These are phyloP conservation scores for Charadrius vociferus DNA, from an alignment of 2,113 vertebrate genomes.

Conservation along the genomic window DNA sequence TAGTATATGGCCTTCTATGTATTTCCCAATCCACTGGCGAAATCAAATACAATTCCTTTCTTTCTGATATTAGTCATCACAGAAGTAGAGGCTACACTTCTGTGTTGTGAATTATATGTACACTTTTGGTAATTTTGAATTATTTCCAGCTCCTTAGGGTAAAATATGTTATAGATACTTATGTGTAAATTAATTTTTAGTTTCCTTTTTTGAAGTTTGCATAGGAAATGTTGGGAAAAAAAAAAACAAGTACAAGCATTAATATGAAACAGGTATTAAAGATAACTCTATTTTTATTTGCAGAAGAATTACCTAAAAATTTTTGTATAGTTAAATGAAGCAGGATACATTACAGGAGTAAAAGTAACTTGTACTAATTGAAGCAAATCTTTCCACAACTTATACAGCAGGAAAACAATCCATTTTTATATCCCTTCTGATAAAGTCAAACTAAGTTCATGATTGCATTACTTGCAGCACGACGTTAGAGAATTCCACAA, in stretches of 20 bases:
- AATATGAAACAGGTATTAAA: not conserved
- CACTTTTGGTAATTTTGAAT: no score
- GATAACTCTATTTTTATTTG: not conserved
- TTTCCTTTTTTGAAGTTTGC: not conserved
- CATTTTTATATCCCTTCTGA: not conserved
- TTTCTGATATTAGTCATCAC: not conserved
- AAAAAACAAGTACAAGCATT: not conserved
- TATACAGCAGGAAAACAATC: not conserved
- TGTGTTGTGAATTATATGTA: not conserved
- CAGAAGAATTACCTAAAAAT: not conserved
- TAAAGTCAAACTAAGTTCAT: not conserved
- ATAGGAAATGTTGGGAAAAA: not conserved
- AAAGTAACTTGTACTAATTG: not conserved
- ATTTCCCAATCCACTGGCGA: not conserved
- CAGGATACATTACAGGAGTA: no score
- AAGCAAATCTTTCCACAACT: not conserved
- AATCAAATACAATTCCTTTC: not conserved
- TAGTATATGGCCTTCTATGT: not conserved
- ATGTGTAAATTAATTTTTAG: not conserved
- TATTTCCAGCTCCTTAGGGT: not conserved
- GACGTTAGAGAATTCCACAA: not conserved
- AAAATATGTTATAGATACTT: not conserved
- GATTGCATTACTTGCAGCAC: not conserved
- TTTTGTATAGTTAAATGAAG: not conserved
- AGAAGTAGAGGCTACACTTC: not conserved